phyloP scores from a whole-genome alignment of 2,888 invertebrate species.

The Leistus spinibarbis region DNA sequence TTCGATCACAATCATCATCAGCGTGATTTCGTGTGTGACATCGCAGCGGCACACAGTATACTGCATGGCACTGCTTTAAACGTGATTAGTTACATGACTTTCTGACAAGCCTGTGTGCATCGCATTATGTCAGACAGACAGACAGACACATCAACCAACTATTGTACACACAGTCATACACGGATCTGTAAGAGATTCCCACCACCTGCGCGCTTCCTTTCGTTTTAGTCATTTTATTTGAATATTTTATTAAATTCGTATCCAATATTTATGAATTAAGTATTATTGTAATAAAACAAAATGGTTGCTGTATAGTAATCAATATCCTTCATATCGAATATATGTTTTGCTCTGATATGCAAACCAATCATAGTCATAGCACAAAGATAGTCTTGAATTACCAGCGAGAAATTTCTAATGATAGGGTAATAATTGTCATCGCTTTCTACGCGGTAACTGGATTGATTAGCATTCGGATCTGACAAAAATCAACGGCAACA shows the following conservation, averaged over 20 bases:
- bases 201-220: neutral
- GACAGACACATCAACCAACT: neutral
- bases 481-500: neutral
- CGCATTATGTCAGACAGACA: neutral
- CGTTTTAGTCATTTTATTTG: too few species aligned
- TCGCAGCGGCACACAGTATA: too few species aligned
- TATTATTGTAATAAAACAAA: too few species aligned
- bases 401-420: neutral
- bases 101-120: neutral
- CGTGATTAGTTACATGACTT: neutral
- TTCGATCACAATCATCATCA: neutral
- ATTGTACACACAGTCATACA: neutral
- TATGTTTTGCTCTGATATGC: too few species aligned
- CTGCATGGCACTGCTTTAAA: neutral
- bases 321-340: too few species aligned
- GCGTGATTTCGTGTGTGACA: neutral
- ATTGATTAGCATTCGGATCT: neutral
- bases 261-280: too few species aligned
- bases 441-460: neutral
- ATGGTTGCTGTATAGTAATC: too few species aligned
- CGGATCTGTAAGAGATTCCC: neutral
- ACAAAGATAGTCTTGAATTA: too few species aligned
- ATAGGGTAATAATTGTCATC: neutral
- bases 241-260: too few species aligned
- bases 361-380: too few species aligned